These are phyloP conservation scores for Nothocercus nigrocapillus DNA, from an alignment of 2,113 vertebrate genomes.

Conservation along the genomic window DNA sequence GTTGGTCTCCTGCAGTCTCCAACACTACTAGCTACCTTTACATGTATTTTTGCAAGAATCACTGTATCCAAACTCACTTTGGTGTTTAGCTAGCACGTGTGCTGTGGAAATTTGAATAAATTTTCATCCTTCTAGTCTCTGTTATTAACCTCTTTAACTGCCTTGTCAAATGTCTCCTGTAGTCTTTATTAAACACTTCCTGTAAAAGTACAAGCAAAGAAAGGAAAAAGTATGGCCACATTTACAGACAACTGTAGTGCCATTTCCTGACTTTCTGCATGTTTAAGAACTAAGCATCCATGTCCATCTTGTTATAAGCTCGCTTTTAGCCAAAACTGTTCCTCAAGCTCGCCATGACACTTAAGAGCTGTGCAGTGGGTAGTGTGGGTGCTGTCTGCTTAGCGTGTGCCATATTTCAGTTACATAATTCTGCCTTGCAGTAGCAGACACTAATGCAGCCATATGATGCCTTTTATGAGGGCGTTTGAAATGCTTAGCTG, in stretches of 20 bases:
- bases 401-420: accelerated
- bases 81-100: background rate
- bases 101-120: background rate
- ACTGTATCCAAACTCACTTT: background rate
- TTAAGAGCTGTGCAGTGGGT: slow-evolving; percentile 45
- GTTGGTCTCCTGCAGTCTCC: background rate
- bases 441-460: background rate
- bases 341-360: background rate
- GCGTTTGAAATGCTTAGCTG: background rate
- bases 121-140: background rate
- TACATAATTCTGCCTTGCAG: background rate
- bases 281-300: slow-evolving; percentile 2
- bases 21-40: background rate
- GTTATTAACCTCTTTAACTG: background rate
- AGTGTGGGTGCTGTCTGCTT: background rate
- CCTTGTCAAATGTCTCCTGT: background rate
- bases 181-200: background rate
- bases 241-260: background rate
- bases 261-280: background rate
- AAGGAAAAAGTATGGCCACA: background rate
- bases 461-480: background rate
- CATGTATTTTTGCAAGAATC: background rate
- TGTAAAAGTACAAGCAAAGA: background rate
- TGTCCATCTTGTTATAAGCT: slow-evolving; percentile 41
- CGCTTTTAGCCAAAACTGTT: slow-evolving; percentile 4